Base-by-base conservation (phyloP, 1,140 invertebrate species). In the Varroa destructor region DNA sequence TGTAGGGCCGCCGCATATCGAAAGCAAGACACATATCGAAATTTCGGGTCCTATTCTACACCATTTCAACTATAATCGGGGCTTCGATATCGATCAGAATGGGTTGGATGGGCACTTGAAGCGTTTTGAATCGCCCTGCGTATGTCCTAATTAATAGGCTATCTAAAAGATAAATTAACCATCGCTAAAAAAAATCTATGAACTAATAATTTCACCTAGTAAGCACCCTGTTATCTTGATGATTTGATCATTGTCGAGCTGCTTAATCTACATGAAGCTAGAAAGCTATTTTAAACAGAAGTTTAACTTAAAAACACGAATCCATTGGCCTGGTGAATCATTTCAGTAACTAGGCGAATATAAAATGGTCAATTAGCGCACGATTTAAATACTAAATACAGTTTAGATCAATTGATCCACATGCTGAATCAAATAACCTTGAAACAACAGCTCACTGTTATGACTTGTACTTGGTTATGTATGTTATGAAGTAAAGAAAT, bases 21-120 rank as follows among this genome's bases (percentile, higher is more conserved):
- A 91, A 87, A 73, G 96, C 85, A 80, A 96, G 94, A 81, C 99
- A 96, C 75, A 97, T 95, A 78, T 93, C 90, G 0, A 90, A 92
- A 61, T 88, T 86, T 84, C 91, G 84, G 73, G 99, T 98, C 42
- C 94, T 97, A 79, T 90, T 94, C 79, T 98, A 99, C 6, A 99
- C 89, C 72, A 99, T 82, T 82, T 99, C 97, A 42, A 94, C 94
- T 75, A 99, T 94, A n/a, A 96, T 90, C 79, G 90, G 88, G 8
- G 91, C 92, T 84, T 97, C 93, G 55, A 96, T 90, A 77, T 95
- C 93, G 74, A 97, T 94, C 74, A 97, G 83, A 84, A 98, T 95
- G 36, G 97, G 97, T 79, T 99, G 96, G 81, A 99, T 99, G 43
- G 99, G 80, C 1, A 93, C 93, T 83, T 99, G 96, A 0, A 97